Evolutionary conservation across 2,888 invertebrate species (phyloP), one percentile per base, ranked within the genome.

Genomic region (Sinohyriopsis cumingii): DNA sequence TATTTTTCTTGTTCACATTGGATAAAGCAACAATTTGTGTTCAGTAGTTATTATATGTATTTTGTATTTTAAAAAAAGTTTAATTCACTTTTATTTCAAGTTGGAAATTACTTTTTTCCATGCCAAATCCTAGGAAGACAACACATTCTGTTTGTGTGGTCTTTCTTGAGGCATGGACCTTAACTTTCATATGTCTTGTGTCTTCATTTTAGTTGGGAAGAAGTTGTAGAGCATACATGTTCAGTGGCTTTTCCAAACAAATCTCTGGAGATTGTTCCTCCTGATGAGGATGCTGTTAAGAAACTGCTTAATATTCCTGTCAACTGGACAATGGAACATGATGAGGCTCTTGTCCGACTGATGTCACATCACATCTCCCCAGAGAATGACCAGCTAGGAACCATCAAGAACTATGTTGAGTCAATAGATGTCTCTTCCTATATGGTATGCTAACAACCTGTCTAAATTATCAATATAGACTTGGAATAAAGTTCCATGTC

Each of bases 391-490:
- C 82, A 86, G 53, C 77, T 89, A 22, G 89, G 89, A 45, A 85
- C 80, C 64, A 84, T 89, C 28, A 86, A 86, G 67, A 85, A 86
- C 67, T 88, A 84, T 80, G 89, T 89, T 61, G 89, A 89, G 65
- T 81, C 85, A 57, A 83, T 89, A 45, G 85, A 87, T 69, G 88
- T 89, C n/a, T 89, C 89, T 2, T 83, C 88, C 12, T 86, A 75
- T 65, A 85, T 86, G 61, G 89, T 89, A 73, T 85, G 86, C 81
- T 45, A 45, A 45, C 15, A 3, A 15, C 3, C 3, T 45, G 45
- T 45, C 53, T 55, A 28, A 33, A 54, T 62, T 33, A 56, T 33
- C 25, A n/a, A 18, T 25, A 65, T 20, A 63, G 55, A 5, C 20
- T 28, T 55, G 7, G 4, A n/a, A 64, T 64, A 45, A 45, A 33